Evolutionary conservation across 1,140 invertebrate genomes (phyloP), one percentile per base, ranked within the genome.

Genomic region (Zaprionus lachaisei): DNA sequence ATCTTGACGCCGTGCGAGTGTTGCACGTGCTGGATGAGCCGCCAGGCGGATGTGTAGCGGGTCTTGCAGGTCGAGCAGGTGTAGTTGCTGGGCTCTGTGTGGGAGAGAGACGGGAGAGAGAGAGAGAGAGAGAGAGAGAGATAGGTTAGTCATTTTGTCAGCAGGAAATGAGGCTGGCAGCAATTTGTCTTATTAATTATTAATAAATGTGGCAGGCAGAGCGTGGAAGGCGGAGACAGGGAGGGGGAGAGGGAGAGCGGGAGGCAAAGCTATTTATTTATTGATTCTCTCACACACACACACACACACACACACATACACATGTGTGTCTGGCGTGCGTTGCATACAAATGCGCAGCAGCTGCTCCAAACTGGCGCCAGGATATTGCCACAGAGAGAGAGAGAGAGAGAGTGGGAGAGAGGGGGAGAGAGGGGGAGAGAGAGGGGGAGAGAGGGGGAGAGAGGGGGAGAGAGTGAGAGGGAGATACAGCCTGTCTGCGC

Each of bases 21-120:
- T 93, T 99, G 98, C 17, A 97, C 98, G 92, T 99, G 98, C 92
- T 99, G 98, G 12, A 99, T 95, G 73, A 99, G 94, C 54, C 96
- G 95, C 98, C 98, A 99, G 0, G 98, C 98, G 24, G 98, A 98
- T 79, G 96, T 95, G 61, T 97, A 95, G 49, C 97, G 95, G 62
- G 96, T 96, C 80, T 98, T 98, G 94, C 98, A 99, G 37, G 98
- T 98, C 17, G 96, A 98, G 93, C 98, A 99, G 47, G 98, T 96
- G 92, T 98, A 97, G 94, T 97, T 97, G 93, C 96, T 96, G 72
- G 98, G 98, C 94, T 99, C 98, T 99, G 94, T 0, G n/a, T 49
- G 0, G 38, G n/a, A 37, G 37, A 20, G 0, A 4, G 12, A 4
- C 0, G 4, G 11, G n/a, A n/a, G n/a, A 12, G 17, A 5, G 20